Evolutionary conservation across 2,888 invertebrate genomes (phyloP).

Genomic region (Gandaritis pyraliata): DNA sequence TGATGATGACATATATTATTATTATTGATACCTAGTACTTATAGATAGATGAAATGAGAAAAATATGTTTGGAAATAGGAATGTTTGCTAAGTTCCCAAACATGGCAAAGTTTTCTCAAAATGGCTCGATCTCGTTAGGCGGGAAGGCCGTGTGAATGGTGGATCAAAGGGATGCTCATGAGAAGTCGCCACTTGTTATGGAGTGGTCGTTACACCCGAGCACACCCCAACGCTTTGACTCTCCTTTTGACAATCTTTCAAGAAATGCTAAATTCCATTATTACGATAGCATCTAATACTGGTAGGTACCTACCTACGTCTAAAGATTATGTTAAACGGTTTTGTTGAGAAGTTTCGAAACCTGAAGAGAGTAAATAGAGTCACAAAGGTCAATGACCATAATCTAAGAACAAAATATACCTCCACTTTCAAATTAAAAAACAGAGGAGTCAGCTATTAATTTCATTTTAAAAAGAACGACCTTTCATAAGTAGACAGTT

Average conservation of each 20-base stretch:
- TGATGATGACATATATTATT: no score
- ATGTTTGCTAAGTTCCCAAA: not conserved
- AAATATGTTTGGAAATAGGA: no score
- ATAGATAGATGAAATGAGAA: no score
- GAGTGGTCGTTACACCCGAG: conserved; percentile 67
- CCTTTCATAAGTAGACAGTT: conserved; percentile 43
- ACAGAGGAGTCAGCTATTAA: conserved; percentile 44
- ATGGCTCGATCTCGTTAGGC: conserved; percentile 66
- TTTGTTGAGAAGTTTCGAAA: not conserved
- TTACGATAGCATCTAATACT: conserved; percentile 48
- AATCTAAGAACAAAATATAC: not conserved
- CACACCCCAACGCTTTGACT: conserved; percentile 60
- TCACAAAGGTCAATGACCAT: not conserved
- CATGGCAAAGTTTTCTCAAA: conserved; percentile 47
- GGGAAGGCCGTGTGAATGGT: conserved; percentile 61
- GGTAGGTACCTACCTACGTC: no score
- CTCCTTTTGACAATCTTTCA: conserved; percentile 58
- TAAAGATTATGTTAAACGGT: conserved; percentile 11
- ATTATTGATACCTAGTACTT: no score
- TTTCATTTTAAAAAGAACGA: conserved; percentile 59
- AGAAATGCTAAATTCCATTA: conserved; percentile 58
- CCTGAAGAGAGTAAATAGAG: not conserved
- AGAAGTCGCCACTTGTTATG: conserved; percentile 63
- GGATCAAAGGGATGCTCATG: conserved; percentile 76
- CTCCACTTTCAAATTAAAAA: not conserved